Evolutionary conservation across 2,113 vertebrate genomes (phyloP), one percentile per base, ranked within the genome.

Genomic region (Corythaixoides concolor): DNA sequence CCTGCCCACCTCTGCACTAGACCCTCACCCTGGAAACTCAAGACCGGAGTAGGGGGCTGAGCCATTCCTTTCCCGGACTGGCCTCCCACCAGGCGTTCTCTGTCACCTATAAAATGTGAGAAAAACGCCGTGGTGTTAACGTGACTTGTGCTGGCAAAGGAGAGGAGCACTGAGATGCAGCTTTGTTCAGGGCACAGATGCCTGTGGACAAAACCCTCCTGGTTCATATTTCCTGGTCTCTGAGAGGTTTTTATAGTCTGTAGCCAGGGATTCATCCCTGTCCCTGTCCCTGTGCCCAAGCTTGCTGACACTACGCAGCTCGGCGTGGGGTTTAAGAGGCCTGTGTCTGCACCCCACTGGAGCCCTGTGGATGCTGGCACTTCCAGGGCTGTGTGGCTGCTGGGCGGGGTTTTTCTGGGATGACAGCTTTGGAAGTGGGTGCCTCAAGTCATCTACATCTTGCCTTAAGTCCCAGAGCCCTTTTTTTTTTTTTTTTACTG

Each of bases 391-490:
- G 6, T 91, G 87, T 64, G 89, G 84, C 84, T 95, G 77, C 66
- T 75, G 66, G 27, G 74, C 79, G 91, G 81, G 75, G 81, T n/a
- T 82, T 88, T 94, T 96, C 84, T 95, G 84, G 87, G 80, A 95
- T 96, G 81, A 85, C 66, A 89, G 35, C 58, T 93, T 85, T 95
- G 87, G 52, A 95, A 96, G 58, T 56, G 93, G 94, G 81, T 93
- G 95, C 89, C 86, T 96, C 73, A 91, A 95, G 87, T 64, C 81
- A 76, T 96, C 87, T 94, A 79, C 79, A 68, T 88, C 67, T 96
- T 74, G 88, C 63, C 75, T 94, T 58, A 80, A 91, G 89, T 83
- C 70, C 27, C 94, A 93, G 33, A 88, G 58, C 23, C 19, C 9
- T 47, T 68, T 69, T 75, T 45, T 55, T 30, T 37, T 62, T 75